Conservation (phyloP, 2,888 invertebrate genomes). For the Tenodera sinensis region DNA sequence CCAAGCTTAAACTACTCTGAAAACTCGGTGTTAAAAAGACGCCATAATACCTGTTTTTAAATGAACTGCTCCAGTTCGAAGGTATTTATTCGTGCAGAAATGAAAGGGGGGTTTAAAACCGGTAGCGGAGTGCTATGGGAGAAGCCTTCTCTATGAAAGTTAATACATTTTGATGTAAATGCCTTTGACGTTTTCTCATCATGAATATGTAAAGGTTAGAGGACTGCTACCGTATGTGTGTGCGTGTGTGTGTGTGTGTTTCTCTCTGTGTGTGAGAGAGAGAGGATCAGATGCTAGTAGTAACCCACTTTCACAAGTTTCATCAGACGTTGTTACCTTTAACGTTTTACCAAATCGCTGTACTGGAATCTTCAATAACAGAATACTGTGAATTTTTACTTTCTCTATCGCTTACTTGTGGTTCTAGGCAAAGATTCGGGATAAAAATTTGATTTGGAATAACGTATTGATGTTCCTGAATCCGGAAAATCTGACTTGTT, state of each 20-base stretch:
- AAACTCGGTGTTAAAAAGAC: neutral
- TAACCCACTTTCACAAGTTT: neutral
- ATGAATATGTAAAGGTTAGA: slow-evolving; percentile 11
- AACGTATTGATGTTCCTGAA: too few species aligned
- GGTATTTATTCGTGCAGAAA: neutral
- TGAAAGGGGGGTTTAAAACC: neutral
- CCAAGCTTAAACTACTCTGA: neutral
- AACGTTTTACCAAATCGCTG: neutral
- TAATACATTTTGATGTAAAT: neutral
- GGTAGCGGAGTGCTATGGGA: too few species aligned
- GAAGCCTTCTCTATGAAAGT: neutral
- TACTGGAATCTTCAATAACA: neutral
- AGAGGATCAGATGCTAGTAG: neutral
- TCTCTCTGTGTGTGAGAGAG: neutral
- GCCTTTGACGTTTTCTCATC: neutral
- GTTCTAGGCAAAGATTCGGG: too few species aligned
- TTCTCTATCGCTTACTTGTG: too few species aligned
- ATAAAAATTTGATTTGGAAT: too few species aligned
- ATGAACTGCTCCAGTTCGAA: neutral
- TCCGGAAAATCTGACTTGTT: too few species aligned
- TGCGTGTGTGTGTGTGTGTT: neutral
- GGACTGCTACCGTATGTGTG: neutral
- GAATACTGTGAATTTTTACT: too few species aligned
- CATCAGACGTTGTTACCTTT: neutral
- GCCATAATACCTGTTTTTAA: neutral